A percentile compares a stretch with the other conserved stretches of the same genome.
These are phyloP conservation scores for Acronicta leporina DNA, from an alignment of 2,888 invertebrate genomes.

Conservation along the genomic window DNA sequence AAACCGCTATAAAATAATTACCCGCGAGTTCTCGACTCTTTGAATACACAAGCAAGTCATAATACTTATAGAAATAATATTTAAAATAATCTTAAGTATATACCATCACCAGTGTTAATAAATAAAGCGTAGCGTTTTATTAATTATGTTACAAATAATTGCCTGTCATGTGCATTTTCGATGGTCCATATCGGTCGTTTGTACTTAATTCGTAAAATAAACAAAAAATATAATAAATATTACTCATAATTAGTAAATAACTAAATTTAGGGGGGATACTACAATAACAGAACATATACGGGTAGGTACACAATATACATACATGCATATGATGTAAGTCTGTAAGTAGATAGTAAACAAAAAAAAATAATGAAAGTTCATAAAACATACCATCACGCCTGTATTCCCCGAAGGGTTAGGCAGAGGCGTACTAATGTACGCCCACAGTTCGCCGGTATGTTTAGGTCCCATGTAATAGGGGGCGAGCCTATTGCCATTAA, in stretches of 20 bases:
- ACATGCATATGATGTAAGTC: slow-evolving; percentile 35
- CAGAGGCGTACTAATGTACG: too few relatives aligned
- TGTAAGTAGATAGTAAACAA: slow-evolving; percentile 10
- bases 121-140: slow-evolving; percentile 62
- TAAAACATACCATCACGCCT: too few relatives aligned
- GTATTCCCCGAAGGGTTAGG: too few relatives aligned
- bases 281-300: slow-evolving; percentile 28
- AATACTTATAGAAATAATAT: slow-evolving; percentile 62
- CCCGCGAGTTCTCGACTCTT: slow-evolving; percentile 38
- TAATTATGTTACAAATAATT: slow-evolving; percentile 57
- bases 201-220: slow-evolving; percentile 29
- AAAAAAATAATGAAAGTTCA: slow-evolving; percentile 19
- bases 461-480: too few relatives aligned
- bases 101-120: slow-evolving; percentile 83
- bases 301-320: slow-evolving; percentile 26
- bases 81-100: slow-evolving; percentile 63
- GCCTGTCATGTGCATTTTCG: slow-evolving; percentile 85
- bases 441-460: too few relatives aligned
- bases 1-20: slow-evolving; percentile 7
- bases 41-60: slow-evolving; percentile 70
- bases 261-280: slow-evolving; percentile 13
- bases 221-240: slow-evolving; percentile 21
- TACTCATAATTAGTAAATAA: slow-evolving; percentile 23
- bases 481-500: too few relatives aligned
- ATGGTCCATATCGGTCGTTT: slow-evolving; percentile 80